Base-by-base conservation (phyloP, 92 coral and sea anemone genomes). In the Parazoanthus darwini region DNA sequence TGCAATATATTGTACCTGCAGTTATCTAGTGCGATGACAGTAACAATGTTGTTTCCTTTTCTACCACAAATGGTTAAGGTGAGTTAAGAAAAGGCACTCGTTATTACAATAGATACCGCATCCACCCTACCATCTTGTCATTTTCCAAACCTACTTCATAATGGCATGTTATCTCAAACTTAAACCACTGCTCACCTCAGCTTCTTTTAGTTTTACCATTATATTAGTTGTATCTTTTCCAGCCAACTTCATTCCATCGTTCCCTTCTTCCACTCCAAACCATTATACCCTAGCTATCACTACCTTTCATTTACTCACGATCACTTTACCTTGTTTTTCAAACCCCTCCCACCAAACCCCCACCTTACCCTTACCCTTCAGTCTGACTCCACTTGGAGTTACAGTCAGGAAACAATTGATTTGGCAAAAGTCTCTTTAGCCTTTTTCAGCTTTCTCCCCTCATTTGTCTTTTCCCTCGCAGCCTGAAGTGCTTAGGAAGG, bases 331-430 rank as follows among this genome's bases (percentile, higher is more conserved):
- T 46, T 5, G 8, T 46, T 46, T 58, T 58, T 23, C 23, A 0
- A 1, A 14, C 66, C 66, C 66, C 66, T 1, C 66, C 66, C 66
- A 22, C 2, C 23, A 4, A 18, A 14, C 1, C 20, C 66, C 66
- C 1, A 11, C 23, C 23, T 58, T 58, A 58, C 15, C 2, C 7
- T 3, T 58, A 90, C 58, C 95, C 98, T 79, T 93, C 98, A 18
- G 78, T 86, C 22, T 39, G 76, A 91, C 92, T 93, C 98, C 98
- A 94, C 56, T 88, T 90, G 67, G 98, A 94, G 73, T 94, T 93
- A 86, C 98, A 94, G 14, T 94, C 96, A 9, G 98, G 98, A 85
- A 91, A 94, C 77, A 88, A 86, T 81, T 86, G 78, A 50, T 88
- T 86, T 66, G 58, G 58, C 15, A 13, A 91, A 92, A 29, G 89